Evolutionary conservation across 2,888 invertebrate genomes (phyloP), one percentile per base, ranked within the genome.

Genomic region (Neuroscelio doddi): DNA sequence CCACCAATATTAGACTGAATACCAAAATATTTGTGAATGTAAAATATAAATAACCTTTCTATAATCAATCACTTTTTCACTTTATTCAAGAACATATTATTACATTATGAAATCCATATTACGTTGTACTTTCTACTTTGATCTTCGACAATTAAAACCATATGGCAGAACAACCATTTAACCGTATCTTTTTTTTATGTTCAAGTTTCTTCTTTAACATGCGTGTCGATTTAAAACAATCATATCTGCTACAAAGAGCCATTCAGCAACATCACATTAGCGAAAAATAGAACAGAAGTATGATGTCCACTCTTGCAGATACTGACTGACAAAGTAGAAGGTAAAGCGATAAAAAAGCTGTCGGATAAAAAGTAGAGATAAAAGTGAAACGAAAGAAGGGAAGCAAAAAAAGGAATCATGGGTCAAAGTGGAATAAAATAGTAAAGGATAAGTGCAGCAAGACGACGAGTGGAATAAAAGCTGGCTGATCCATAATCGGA

Each of bases 401-500:
- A 46, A 44, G n/a, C n/a, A n/a, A n/a, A 57, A 45, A 27, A 42
- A 44, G 38, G 26, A 45, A 47, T 16, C 27, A 36, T 26, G 52
- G 21, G 21, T 57, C 51, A 51, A 36, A 49, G 45, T 16, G 39
- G 14, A 53, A 62, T 41, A 46, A 58, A 58, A 51, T 53, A 57
- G 52, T 67, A 55, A 55, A 57, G 52, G 63, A 63, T 45, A 39
- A 38, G 57, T 36, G 51, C 36, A 61, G 30, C 46, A 66, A 61
- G 64, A 67, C 61, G 55, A 51, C 51, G 64, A 59, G 29, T 26
- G 53, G 63, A 55, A 69, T 70, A 61, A 65, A 71, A 69, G 67
- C 63, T 17, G 61, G 68, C 68, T 71, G 70, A 71, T 72, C 71
- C 69, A 67, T 67, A 72, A 71, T 65, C 71, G 68, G 68, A 71